Base-by-base conservation (phyloP, 2,797 vertebrate genomes). In the Pangasius mekongensis region DNA sequence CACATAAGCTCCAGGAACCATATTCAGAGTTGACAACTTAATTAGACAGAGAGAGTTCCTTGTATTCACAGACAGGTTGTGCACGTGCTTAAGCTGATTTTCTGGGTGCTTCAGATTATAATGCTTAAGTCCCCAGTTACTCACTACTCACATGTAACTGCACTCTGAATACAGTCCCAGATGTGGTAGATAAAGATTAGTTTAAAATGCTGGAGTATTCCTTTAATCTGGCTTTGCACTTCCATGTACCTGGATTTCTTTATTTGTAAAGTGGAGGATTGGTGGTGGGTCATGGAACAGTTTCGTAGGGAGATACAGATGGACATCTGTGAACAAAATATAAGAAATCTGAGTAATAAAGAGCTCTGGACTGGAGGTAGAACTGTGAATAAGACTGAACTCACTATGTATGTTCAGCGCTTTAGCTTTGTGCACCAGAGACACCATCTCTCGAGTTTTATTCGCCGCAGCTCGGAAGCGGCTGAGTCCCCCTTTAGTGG, bases 221-320 rank as follows among this genome's bases (percentile, higher is more conserved):
- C 33, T 64, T 18, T 43, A 83, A 82, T 62, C 80, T 39, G 36
- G 5, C 5, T 27, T 67, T 49, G 27, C 11, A 47, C 2, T 14
- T 30, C 11, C 14, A 54, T 94, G 92, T 9, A 84, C 89, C 0
- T 91, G 76, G 0, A 89, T 87, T 1, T 95, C 87, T 5, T 93
- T 89, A 14, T 96, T 95, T 64, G 96, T 90, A 89, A 98, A 94
- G 90, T 97, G 96, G 52, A 98, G 95, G 0, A 95, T 94, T 0
- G 96, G 94, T 76, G 96, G 95, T 22, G 94, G 94, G 0, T 96
- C 93, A 87, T 93, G 95, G 90, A 99, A 97, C 91, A 99, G 94
- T 93, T 98, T 98, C 85, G 93, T 97, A 8, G 98, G 96, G 90
- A 99, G 95, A 91, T 98, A 99, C 96, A 98, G 96, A 91, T 96